Percentiles rank a stretch among this genome's conserved stretches.
Conservation (phyloP, 2,888 invertebrate genomes). For the Odontocerum albicorne region DNA sequence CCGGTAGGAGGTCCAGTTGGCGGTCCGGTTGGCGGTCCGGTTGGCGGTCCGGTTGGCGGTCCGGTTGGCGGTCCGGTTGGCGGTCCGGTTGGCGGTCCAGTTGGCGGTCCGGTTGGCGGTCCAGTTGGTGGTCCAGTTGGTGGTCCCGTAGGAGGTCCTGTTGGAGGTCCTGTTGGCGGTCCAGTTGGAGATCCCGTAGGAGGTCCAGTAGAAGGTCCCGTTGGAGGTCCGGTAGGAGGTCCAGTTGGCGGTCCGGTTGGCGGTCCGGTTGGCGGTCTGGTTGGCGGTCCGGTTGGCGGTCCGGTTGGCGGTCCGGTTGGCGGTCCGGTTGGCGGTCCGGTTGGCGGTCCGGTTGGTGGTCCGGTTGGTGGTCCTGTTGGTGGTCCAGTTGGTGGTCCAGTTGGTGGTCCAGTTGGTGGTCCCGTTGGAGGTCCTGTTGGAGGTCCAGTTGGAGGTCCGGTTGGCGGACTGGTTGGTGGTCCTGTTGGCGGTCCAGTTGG, state of each 20-base stretch:
- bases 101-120: too few species aligned
- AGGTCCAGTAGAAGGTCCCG: not conserved
- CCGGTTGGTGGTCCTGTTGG: not conserved
- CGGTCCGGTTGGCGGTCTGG: conserved; percentile 41
- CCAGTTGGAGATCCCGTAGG: not conserved
- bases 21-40: too few species aligned
- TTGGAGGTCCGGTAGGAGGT: not conserved
- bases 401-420: not conserved
- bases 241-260: not conserved
- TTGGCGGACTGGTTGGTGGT: conserved; percentile 21
- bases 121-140: not conserved
- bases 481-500: conserved; percentile 32
- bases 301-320: not conserved
- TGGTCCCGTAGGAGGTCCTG: too few species aligned
- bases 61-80: too few species aligned
- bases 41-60: too few species aligned
- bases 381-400: not conserved
- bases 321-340: not conserved
- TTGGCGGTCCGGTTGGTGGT: not conserved
- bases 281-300: not conserved
- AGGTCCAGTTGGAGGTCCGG: conserved; percentile 31
- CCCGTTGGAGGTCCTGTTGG: not conserved
- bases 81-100: too few species aligned
- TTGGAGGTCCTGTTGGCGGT: too few species aligned
- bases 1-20: too few species aligned